Evolutionary conservation across 2,888 invertebrate genomes (phyloP), one percentile per base, ranked within the genome.

Genomic region (Linnaemya vulpina): DNA sequence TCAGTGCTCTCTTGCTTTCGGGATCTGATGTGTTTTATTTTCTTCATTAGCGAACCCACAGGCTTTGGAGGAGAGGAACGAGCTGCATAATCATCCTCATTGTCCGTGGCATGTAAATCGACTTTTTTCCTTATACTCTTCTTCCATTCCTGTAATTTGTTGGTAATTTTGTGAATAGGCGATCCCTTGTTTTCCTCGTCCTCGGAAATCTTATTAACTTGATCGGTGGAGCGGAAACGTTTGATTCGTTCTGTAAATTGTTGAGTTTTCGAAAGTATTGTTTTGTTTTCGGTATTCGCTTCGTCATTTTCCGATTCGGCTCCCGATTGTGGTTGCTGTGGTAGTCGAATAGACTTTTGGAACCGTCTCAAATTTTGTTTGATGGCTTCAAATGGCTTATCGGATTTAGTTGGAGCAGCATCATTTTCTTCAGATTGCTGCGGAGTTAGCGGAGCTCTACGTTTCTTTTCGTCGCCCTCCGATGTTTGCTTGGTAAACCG

Each of bases 281-380:
- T 30, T 38, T 67, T 80, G 13, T 10, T 63, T 62, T 73, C 35
- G 10, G 51, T 11, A 11, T 78, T 82, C n/a, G 65, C 11, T 20
- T 76, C 81, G 0, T 86, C 84, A 15, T 82, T 78, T 1, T 88
- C 88, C 0, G 84, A 71, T 20, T 87, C 88, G 0, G 85, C 88
- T 0, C 70, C 85, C 1, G 84, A 85, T 0, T 79, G 75, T 0
- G 79, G 63, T 8, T 81, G 49, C 74, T 86, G 87, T 5, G 86
- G 87, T 17, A 90, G 88, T 70, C 89, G 90, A 1, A 91, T 89
- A 20, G 90, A 91, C 58, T 89, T 90, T 17, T 89, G 87, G 9
- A 91, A 83, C 2, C 90, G 88, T 67, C 90, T 90, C 7, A 91
- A 85, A 20, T 91, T 91, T 55, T 90, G 89, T 5, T 88, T 89